Evolutionary conservation across 2,888 invertebrate genomes (phyloP), one percentile per base, ranked within the genome.

Genomic region (Leucozona laternaria): DNA sequence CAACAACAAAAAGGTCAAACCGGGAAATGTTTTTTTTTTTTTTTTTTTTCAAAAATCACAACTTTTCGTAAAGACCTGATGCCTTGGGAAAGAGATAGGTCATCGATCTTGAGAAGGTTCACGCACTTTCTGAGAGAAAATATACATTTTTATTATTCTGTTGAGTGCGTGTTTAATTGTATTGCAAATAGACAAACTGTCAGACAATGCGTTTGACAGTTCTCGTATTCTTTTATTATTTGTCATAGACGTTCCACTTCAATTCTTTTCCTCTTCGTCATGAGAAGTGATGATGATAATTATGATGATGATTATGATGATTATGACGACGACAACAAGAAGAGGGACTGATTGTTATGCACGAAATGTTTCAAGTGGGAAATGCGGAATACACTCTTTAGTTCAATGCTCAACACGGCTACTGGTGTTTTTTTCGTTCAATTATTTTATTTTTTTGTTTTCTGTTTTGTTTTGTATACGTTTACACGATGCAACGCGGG

Each of bases 141-240:
- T 15, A 53, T 15, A 11, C 15, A 6, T 3, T 34, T 70, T 78
- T 75, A 60, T 31, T 75, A 86, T 86, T 82, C 86, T 40, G 40
- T 40, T 37, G 53, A 82, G 78, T 82, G 82, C 78, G 82, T 78
- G 82, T 82, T 68, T 68, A 86, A 75, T 86, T 86, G 81, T 86
- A 81, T 86, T 86, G 81, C 86, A 86, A 81, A 81, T 82, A 86
- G 86, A 86, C 85, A 76, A 73, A 80, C 81, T 86, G 86, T 86
- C 81, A 86, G 86, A 86, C 81, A 58, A 73, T 37, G 75, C 48
- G 53, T 86, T 86, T 79, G 82, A 86, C 82, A 86, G 79, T 78
- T 70, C 50, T 66, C 22, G 73, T 82, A 62, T 50, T 34, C 40
- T 43, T 62, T 55, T 48, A 25, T 40, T 53, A 53, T 70, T 76